A percentile compares a stretch with the other conserved stretches of the same genome.
Evolutionary conservation across 2,888 invertebrate species (phyloP).

Genomic region (Disparrhopalites patrizii): DNA sequence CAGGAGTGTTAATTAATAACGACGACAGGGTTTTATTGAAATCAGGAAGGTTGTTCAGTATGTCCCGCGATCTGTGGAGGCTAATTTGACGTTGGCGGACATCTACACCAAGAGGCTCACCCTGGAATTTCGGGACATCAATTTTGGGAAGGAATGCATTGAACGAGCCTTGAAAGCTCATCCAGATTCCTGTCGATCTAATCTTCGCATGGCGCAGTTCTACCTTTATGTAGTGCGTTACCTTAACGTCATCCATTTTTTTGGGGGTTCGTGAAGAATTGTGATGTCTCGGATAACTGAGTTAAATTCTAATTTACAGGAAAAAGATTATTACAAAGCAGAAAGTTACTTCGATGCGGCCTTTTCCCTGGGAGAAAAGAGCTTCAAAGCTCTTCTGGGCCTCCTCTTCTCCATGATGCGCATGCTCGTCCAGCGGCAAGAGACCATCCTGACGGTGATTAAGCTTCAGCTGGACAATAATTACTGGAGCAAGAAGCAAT

Average conservation of each 20-base stretch:
- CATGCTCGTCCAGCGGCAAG: neutral
- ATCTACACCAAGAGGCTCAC: neutral
- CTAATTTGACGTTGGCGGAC: neutral
- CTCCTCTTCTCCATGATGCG: constrained; percentile 8
- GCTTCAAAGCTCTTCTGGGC: neutral
- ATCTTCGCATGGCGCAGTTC: neutral
- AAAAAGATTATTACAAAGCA: neutral
- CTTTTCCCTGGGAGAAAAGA: constrained; percentile 7
- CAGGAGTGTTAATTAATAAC: no score
- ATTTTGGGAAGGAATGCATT: constrained; percentile 11
- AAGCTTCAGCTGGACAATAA: neutral
- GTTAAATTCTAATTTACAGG: neutral
- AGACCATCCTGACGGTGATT: constrained; percentile 2
- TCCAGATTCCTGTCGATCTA: constrained; percentile 6
- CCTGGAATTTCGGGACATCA: neutral
- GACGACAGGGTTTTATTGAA: no score
- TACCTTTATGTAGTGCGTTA: neutral
- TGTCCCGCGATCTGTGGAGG: neutral
- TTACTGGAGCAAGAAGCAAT: neutral
- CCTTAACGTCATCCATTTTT: neutral
- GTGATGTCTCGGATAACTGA: no score
- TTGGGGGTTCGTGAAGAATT: no score
- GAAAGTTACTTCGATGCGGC: constrained; percentile 14
- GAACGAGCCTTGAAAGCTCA: neutral
- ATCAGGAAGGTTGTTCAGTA: neutral